Percentiles rank a stretch among this genome's conserved stretches.
Conservation (phyloP, 2,797 vertebrate species). For the Menidia menidia region DNA sequence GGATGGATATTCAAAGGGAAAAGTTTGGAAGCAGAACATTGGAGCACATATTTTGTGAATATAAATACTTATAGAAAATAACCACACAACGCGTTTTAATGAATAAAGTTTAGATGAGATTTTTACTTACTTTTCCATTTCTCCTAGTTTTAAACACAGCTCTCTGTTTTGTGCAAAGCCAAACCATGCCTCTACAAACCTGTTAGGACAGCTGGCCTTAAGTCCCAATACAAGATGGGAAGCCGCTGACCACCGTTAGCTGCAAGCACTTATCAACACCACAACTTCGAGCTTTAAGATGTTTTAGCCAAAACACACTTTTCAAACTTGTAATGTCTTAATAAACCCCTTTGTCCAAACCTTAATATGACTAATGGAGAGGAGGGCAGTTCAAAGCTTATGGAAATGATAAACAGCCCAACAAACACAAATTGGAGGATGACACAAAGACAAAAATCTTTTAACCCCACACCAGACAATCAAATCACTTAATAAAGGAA, state of each 20-base stretch:
- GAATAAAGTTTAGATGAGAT: neutral
- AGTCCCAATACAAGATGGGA: slow-evolving; percentile 34
- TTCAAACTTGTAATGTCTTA: neutral
- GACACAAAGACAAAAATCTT: neutral
- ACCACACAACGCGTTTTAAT: neutral
- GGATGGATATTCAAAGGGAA: no score
- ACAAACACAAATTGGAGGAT: neutral
- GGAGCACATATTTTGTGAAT: no score
- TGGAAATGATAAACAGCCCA: neutral
- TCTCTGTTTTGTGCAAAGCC: slow-evolving; percentile 5
- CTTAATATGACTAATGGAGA: neutral
- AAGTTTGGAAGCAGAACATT: no score
- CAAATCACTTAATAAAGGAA: slow-evolving; percentile 7
- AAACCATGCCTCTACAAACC: slow-evolving; percentile 19
- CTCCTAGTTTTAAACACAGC: neutral
- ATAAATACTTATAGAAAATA: no score
- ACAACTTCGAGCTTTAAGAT: neutral
- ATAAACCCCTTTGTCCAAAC: neutral
- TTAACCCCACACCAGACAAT: neutral
- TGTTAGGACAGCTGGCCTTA: slow-evolving; percentile 30
- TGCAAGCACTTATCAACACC: slow-evolving; percentile 37
- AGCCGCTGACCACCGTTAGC: slow-evolving; percentile 27
- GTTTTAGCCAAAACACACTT: neutral
- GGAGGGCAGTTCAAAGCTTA: neutral
- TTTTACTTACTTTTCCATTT: neutral